These are phyloP conservation scores for Ptilonorhynchus violaceus DNA, from an alignment of 2,113 vertebrate genomes.

Conservation along the genomic window DNA sequence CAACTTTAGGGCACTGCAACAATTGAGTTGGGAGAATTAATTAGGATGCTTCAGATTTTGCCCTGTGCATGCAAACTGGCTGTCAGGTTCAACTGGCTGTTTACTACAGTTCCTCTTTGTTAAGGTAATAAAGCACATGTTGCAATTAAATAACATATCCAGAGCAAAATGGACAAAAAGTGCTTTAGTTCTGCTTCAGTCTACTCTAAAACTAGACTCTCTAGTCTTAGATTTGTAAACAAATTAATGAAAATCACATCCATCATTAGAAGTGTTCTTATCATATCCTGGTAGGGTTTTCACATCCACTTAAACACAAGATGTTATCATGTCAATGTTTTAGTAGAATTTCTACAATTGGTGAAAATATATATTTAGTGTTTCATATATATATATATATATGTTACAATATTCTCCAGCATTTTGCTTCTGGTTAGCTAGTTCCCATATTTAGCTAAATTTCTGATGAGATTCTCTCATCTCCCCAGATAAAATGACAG, in stretches of 20 bases:
- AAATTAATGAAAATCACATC: background rate
- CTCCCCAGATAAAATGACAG: background rate
- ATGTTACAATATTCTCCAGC: background rate
- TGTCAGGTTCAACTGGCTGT: background rate
- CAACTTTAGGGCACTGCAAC: background rate
- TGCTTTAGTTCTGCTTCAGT: background rate
- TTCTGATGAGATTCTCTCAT: background rate
- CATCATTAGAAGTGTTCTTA: background rate
- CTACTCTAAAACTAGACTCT: background rate
- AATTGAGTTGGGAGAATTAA: background rate
- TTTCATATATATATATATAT: no score
- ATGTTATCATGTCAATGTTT: background rate
- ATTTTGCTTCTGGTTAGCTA: background rate
- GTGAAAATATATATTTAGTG: background rate
- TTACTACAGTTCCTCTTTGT: background rate
- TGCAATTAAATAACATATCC: background rate
- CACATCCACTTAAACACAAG: background rate
- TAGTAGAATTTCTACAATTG: background rate
- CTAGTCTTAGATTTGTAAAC: background rate
- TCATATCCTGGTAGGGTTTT: background rate
- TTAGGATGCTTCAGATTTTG: background rate
- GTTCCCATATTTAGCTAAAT: background rate
- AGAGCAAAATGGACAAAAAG: background rate
- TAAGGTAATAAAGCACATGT: background rate
- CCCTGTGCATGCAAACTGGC: background rate